Conservation (phyloP, 2,113 vertebrate genomes). For the Macquaria australasica region DNA sequence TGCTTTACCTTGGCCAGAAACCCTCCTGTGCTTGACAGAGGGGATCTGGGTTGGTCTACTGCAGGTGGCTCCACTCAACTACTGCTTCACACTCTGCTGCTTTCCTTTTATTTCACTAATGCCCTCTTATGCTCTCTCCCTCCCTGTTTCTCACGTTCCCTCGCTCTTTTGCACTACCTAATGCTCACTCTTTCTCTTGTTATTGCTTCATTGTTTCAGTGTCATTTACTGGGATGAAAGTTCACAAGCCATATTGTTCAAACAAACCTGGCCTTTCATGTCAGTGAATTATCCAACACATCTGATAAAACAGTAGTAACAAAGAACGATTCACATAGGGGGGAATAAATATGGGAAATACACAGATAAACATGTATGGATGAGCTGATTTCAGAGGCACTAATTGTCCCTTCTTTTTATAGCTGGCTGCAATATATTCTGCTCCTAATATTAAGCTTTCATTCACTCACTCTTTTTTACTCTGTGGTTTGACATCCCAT, state of each 20-base stretch:
- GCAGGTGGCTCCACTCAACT: slow-evolving; percentile 74
- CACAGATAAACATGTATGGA: neutral
- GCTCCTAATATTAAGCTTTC: slow-evolving; percentile 5
- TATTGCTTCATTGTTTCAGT: slow-evolving; percentile 4
- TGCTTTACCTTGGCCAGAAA: neutral
- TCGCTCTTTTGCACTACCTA: neutral
- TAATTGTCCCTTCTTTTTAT: slow-evolving; percentile 20
- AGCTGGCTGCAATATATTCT: neutral
- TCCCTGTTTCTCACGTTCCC: neutral
- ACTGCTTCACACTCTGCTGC: slow-evolving; percentile 68
- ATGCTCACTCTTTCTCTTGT: slow-evolving; percentile 2
- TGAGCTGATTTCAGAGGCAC: slow-evolving; percentile 20
- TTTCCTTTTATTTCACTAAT: slow-evolving; percentile 57
- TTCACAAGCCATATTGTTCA: neutral
- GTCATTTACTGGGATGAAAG: slow-evolving; percentile 6
- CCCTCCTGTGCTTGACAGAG: slow-evolving; percentile 33
- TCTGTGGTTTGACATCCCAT: slow-evolving; percentile 5
- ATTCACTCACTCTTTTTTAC: neutral
- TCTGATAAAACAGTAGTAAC: neutral
- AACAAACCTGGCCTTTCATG: neutral
- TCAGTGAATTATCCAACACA: slow-evolving; percentile 3
- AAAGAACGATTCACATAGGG: neutral
- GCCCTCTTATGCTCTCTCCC: slow-evolving; percentile 47
- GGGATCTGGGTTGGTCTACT: slow-evolving; percentile 63
- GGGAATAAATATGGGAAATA: neutral